Conservation (phyloP, 2,888 invertebrate genomes). For the Eudemis profundana region DNA sequence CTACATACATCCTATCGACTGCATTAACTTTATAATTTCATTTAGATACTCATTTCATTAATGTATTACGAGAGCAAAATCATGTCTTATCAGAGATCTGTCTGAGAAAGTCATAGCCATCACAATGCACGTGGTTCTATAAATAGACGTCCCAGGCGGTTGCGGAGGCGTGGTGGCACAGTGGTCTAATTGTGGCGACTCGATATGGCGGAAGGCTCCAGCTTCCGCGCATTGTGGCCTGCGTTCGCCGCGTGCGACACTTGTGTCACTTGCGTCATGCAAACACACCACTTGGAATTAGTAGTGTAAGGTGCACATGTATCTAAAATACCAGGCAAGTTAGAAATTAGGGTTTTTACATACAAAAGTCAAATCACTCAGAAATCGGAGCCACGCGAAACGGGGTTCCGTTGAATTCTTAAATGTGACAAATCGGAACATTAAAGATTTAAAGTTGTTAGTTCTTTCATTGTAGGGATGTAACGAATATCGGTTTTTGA, state of each 20-base stretch:
- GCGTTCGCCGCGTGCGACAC: slow-evolving; percentile 63
- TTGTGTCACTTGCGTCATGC: slow-evolving; percentile 22
- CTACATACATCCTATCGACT: no score
- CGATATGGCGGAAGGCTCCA: slow-evolving; percentile 66
- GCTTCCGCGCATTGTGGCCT: slow-evolving; percentile 74
- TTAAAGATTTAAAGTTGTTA: no score
- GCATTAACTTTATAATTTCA: no score
- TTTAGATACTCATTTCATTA: neutral
- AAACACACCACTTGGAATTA: neutral
- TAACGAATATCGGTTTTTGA: no score
- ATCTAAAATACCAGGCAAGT: no score
- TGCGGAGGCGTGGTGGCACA: slow-evolving; percentile 46
- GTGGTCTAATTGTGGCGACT: slow-evolving; percentile 49
- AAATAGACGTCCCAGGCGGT: slow-evolving; percentile 32
- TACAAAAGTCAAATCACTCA: no score
- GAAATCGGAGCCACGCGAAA: no score
- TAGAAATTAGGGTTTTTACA: no score
- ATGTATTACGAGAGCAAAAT: slow-evolving; percentile 4
- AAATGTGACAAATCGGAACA: no score
- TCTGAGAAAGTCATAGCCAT: neutral
- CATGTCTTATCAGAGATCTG: slow-evolving; percentile 6
- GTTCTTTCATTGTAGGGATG: no score
- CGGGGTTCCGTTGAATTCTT: no score
- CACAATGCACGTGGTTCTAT: slow-evolving; percentile 30
- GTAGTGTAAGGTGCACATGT: neutral